Base-by-base conservation (phyloP, 2,888 invertebrate species). In the Leistus spinibarbis region DNA sequence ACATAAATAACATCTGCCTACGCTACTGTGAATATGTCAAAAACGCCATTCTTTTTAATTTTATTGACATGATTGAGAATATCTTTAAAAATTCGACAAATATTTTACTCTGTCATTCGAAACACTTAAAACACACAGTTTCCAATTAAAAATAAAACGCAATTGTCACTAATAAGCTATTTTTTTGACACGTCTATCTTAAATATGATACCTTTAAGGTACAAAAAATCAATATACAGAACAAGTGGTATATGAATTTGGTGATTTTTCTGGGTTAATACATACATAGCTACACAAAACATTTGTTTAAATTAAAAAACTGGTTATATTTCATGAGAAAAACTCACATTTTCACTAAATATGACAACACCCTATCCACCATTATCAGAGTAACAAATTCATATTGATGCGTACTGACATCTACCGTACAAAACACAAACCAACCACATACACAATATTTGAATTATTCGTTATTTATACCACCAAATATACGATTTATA, bases 301-400 rank as follows among this genome's bases (percentile, higher is more conserved):
- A 67, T 20, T 27, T 67, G 24, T 73, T 77, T 67, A 69, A 74
- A 68, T 63, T 64, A 74, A 76, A 60, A 77, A 77, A 75, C 73
- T 69, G 72, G 78, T 57, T 78, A 79, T 80, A 80, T 80, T 81
- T 79, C 77, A 40, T 76, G 64, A 77, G 60, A 81, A 81, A 83
- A 83, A 84, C 84, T 85, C 82, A 84, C 84, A 80, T 84, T 83
- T 83, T 81, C 76, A 78, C 76, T 81, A 80, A 83, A 83, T 83
- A 82, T 84, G 84, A 84, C 84, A 84, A 84, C 84, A 84, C 85
- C 84, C 85, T 82, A 79, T 79, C 40, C 60, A 62, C 53, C 69
- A 69, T 24, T 23, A 56, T 54, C 60, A 40, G 66, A 54, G 54
- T 53, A 20, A 66, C 66, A 16, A 27, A 66, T 66, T 66, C 13